A percentile compares a stretch with the other conserved stretches of the same genome.
These are phyloP conservation scores for Pristionchus japonicus DNA, from an alignment of 2,888 invertebrate genomes.

Conservation along the genomic window DNA sequence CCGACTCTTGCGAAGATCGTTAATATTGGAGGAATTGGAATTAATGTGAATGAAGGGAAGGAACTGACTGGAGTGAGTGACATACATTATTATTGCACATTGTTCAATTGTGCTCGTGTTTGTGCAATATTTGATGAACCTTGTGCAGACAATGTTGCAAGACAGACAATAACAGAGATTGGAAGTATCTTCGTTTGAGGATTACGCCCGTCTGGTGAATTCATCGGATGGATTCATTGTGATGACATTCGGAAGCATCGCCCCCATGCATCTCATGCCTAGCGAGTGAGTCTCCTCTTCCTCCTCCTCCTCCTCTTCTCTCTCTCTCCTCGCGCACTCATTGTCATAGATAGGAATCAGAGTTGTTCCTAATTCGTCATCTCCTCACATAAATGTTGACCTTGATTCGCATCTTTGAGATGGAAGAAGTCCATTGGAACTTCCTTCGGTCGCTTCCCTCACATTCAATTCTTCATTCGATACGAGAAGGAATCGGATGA, in stretches of 20 bases:
- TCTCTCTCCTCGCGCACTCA: neutral
- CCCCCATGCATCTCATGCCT: constrained; percentile 30
- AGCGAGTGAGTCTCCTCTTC: neutral
- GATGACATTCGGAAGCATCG: constrained; percentile 42
- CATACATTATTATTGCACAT: neutral
- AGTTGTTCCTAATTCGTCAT: constrained; percentile 3
- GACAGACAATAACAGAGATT: neutral
- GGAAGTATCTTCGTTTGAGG: neutral
- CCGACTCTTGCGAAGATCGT: constrained; percentile 32
- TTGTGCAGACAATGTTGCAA: neutral
- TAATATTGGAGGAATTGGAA: constrained; percentile 42
- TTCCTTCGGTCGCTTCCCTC: neutral
- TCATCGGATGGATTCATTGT: constrained; percentile 30
- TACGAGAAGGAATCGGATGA: constrained; percentile 18
- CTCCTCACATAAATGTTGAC: neutral
- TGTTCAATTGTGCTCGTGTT: neutral
- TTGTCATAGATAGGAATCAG: neutral
- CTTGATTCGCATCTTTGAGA: neutral
- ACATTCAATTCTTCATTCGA: constrained; percentile 41
- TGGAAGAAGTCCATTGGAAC: constrained; percentile 1
- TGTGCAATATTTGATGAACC: neutral
- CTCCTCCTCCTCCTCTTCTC: too few relatives aligned
- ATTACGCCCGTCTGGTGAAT: neutral
- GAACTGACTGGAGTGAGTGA: constrained; percentile 29
- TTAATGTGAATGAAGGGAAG: neutral